A percentile compares a stretch with the other conserved stretches of the same genome.
These are phyloP conservation scores for Tokudaia muenninki DNA, from an alignment of 2,797 vertebrate species.

Conservation along the genomic window DNA sequence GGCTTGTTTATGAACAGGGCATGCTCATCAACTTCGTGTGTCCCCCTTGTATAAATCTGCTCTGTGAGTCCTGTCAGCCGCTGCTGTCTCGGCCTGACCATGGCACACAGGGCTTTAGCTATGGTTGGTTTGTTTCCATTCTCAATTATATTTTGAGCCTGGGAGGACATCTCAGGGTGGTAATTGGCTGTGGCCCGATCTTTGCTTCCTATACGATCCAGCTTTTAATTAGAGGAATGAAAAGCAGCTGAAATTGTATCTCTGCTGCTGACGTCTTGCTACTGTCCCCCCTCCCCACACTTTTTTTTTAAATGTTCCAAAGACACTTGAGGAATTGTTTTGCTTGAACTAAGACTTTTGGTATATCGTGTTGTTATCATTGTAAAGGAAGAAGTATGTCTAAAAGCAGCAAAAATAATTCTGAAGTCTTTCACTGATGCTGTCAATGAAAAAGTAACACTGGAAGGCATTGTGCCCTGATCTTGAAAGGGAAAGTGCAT, in stretches of 20 bases:
- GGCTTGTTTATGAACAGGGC: neutral
- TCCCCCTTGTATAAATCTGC: neutral
- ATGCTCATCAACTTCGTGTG: neutral
- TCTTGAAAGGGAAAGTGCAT: neutral
- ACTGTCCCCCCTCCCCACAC: neutral
- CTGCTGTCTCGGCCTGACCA: neutral
- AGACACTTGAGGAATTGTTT: conserved; percentile 12
- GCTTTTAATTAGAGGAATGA: neutral
- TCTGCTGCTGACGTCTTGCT: neutral
- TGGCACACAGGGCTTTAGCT: neutral
- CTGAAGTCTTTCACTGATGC: neutral
- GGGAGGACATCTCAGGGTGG: neutral
- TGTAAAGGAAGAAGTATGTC: neutral
- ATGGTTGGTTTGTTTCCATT: neutral
- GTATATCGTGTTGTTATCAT: neutral
- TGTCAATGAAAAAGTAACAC: neutral
- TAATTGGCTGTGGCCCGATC: neutral
- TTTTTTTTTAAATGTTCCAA: neutral
- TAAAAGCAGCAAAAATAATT: conserved; percentile 32
- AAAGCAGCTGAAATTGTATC: neutral
- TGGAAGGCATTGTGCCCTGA: neutral
- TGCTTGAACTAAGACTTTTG: conserved; percentile 5
- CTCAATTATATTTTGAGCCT: neutral
- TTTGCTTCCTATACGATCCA: neutral
- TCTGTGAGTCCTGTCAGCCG: neutral